Evolutionary conservation across 2,797 vertebrate species (phyloP), one percentile per base, ranked within the genome.

Genomic region (Neosalanx taihuensis): DNA sequence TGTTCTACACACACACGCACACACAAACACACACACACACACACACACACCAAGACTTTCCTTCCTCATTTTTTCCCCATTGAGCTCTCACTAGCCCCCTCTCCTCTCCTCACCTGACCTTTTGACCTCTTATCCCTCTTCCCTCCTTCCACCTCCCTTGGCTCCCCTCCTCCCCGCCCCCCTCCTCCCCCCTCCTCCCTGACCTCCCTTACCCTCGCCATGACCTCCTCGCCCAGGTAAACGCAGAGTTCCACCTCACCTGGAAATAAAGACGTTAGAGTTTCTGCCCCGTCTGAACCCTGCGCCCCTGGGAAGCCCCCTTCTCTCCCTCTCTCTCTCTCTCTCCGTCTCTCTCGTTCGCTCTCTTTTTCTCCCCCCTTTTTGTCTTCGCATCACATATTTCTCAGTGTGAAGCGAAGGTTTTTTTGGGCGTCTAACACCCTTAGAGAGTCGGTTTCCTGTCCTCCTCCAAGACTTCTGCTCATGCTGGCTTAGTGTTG

Each of bases 241-340:
- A 92, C 79, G 88, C 83, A 76, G 85, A 88, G 88, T 89, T 91
- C 88, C 84, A 87, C 82, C 85, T 89, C 86, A 84, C 88, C 89
- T 83, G 87, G 84, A 92, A 91, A 92, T 92, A 92, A 92, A 93
- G 90, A 93, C 89, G 90, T 90, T 89, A 85, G 86, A 85, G 85
- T 87, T 82, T 88, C 85, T 80, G 87, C 70, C 81, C 87, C 83
- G 81, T 90, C 89, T 89, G 78, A 90, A 88, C 90, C 76, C 61
- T 58, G 56, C 70, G 68, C 75, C 82, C 71, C 10, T 60, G 71
- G 78, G 81, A 81, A 70, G 61, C 26, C 75, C 83, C 87, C 85
- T 84, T 84, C 87, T 74, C 5, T n/a, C 67, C 23, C 33, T 18
- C 56, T n/a, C 30, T n/a, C 53, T 65, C 17, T n/a, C 23, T 23